These are phyloP conservation scores for Amblyjoppa proteus DNA, from an alignment of 2,888 invertebrate genomes.

Conservation along the genomic window DNA sequence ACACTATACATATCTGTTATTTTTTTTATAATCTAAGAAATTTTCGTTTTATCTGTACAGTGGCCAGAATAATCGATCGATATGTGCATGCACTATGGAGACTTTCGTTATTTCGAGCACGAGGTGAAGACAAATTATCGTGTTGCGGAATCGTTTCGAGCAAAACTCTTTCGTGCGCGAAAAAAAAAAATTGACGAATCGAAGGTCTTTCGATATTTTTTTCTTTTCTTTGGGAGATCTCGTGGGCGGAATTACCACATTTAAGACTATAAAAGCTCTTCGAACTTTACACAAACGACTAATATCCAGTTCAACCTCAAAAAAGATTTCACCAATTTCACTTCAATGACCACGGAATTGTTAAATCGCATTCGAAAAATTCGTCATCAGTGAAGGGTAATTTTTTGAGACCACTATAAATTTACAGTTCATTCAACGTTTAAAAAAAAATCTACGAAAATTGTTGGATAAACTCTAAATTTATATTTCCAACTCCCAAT, in stretches of 20 bases:
- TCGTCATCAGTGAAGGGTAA: background rate
- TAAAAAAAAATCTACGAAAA: background rate
- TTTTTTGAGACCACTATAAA: background rate
- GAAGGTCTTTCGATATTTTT: conserved; percentile 14
- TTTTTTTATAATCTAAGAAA: conserved; percentile 49
- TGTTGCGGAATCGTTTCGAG: background rate
- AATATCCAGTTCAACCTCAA: background rate
- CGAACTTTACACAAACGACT: conserved; percentile 11
- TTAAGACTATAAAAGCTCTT: conserved; percentile 6
- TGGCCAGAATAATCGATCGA: conserved; percentile 62
- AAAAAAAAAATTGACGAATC: background rate
- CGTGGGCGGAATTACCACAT: conserved; percentile 48
- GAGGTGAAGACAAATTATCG: conserved; percentile 5
- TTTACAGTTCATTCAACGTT: background rate
- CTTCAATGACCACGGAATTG: background rate
- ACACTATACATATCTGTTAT: conserved; percentile 7
- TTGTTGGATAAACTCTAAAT: conserved; percentile 2
- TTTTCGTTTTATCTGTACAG: conserved; percentile 64
- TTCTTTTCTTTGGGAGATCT: background rate
- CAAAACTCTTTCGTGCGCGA: background rate
- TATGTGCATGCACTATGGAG: conserved; percentile 22
- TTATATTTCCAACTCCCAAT: background rate
- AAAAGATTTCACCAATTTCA: background rate
- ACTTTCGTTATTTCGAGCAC: background rate
- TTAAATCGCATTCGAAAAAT: background rate